Base-by-base conservation (phyloP, 2,113 vertebrate species). In the Phaethornis superciliosus region DNA sequence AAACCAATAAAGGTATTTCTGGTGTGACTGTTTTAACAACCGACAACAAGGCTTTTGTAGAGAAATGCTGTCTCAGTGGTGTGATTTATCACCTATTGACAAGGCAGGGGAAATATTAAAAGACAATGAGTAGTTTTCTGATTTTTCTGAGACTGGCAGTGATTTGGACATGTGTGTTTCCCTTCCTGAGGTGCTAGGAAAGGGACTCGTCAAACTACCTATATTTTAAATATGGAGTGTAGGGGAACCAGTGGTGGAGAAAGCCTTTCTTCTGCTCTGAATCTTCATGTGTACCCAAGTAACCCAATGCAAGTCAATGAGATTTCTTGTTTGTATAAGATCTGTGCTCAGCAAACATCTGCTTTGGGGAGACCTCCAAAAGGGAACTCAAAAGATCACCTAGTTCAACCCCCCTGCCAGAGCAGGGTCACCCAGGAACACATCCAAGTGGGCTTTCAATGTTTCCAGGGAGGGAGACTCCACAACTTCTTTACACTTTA, bases 1-100 rank as follows among this genome's bases (percentile, higher is more conserved):
- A 96, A 71, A 79, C 55, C 84, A 87, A 55, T 79, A 85, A 94
- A 95, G 90, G 78, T 85, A 47, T 85, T 91, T 91, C 62, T 81
- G 87, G 74, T 69, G 86, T 24, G 84, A 67, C 62, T 80, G 78
- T 55, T 92, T 59, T 49, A 79, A 80, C 40, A n/a, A 86, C 47
- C 51, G 88, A 92, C 92, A 95, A 42, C 72, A 81, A 75, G 79
- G 83, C 72, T 80, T 93, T 26, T 9, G 77, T 10, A 7, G 44
- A 65, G 86, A 37, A 81, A 19, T 2, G 2, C 18, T 2, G 7
- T 35, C 52, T 89, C 69, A 0, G 9, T 3, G 65, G 80, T 23
- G 92, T 2, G 24, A 85, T 42, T 68, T 28, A 67, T 71, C 83
- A 59, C 69, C 30, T 47, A 8, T 27, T 9, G 81, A 51, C 58